Conservation (phyloP, 2,113 vertebrate species). For the Sceloporus undulatus region DNA sequence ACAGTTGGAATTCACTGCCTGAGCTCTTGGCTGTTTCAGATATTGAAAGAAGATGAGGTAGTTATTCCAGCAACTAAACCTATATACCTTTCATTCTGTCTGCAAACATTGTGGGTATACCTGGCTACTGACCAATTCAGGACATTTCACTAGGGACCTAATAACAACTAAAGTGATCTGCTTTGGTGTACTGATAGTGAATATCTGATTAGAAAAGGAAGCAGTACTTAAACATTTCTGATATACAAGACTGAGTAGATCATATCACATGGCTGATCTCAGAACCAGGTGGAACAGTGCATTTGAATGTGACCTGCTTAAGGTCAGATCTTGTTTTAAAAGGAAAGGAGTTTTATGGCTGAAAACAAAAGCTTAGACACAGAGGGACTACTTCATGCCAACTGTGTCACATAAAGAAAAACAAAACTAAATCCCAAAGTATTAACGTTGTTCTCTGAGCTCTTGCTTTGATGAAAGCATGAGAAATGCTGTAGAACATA, state of each 20-base stretch:
- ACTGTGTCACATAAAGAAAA: background rate
- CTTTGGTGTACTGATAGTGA: background rate
- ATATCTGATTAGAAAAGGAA: slow-evolving; percentile 44
- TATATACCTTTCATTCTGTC: background rate
- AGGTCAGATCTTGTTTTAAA: slow-evolving; percentile 39
- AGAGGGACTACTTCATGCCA: background rate
- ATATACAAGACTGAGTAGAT: slow-evolving; percentile 7
- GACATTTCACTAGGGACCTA: slow-evolving; percentile 32
- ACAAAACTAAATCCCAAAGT: background rate
- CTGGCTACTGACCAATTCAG: background rate
- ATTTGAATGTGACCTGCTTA: slow-evolving; percentile 20
- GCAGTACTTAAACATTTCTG: slow-evolving; percentile 24
- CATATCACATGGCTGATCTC: slow-evolving; percentile 8
- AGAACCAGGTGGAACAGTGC: background rate
- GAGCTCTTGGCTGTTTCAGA: background rate
- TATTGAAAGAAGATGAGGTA: background rate
- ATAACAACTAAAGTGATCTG: background rate
- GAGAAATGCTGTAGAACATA: background rate
- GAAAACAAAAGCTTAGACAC: slow-evolving; percentile 1
- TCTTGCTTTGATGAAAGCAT: background rate
- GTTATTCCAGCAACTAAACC: background rate
- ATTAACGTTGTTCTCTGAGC: background rate
- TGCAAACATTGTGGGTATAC: background rate
- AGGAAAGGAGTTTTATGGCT: background rate
- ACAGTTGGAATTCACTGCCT: background rate